phyloP scores from a whole-genome alignment of 64 coral and sea anemone genomes.

The Actinia equina region DNA sequence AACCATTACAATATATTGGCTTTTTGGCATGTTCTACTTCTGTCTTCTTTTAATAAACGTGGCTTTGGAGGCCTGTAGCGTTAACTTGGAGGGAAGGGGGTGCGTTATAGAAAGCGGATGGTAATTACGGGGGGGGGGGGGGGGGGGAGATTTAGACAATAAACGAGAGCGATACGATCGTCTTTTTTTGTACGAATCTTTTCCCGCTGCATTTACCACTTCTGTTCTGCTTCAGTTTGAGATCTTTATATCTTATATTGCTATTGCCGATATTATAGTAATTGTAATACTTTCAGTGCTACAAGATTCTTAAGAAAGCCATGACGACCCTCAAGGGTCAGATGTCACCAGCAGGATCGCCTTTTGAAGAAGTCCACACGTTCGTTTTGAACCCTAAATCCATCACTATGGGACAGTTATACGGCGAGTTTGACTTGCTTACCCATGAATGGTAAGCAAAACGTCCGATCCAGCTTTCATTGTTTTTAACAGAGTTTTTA shows the following conservation, averaged over 20 bases:
- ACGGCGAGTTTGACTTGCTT: constrained; percentile 96
- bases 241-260: neutral
- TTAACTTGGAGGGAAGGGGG: too few species aligned
- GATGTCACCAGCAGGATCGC: constrained; percentile 79
- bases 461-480: neutral
- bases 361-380: constrained; percentile 94
- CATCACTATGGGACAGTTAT: constrained; percentile 98
- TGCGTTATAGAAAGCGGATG: too few species aligned
- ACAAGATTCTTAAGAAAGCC: constrained; percentile 87
- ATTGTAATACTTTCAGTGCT: constrained; percentile 54
- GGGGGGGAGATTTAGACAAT: too few species aligned
- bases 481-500: neutral
- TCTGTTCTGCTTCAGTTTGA: neutral
- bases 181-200: too few species aligned
- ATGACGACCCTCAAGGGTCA: constrained; percentile 87
- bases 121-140: too few species aligned
- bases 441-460: constrained; percentile 92
- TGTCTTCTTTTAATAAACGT: neutral
- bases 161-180: too few species aligned
- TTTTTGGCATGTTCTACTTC: neutral
- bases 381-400: constrained; percentile 94
- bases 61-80: too few species aligned
- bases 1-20: too few species aligned
- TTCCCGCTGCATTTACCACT: constrained; percentile 2
- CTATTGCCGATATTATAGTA: too few species aligned